Evolutionary conservation across 2,113 vertebrate genomes (phyloP).

Genomic region (Cyphomyrus discorhynchus): DNA sequence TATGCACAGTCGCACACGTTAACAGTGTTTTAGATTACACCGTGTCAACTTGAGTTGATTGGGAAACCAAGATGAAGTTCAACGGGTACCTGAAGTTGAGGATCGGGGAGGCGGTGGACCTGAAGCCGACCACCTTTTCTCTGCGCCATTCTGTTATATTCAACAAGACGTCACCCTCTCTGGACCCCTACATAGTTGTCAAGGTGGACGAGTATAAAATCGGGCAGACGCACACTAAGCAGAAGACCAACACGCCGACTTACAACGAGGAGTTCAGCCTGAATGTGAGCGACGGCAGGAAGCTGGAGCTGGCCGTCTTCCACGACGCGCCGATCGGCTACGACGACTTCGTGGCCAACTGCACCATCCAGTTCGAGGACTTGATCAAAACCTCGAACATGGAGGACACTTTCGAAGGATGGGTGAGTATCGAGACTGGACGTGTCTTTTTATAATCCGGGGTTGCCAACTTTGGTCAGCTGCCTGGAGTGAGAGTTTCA

Average conservation of each 20-base stretch:
- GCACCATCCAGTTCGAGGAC: slow-evolving; percentile 80
- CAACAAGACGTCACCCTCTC: slow-evolving; percentile 62
- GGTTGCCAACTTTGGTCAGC: neutral
- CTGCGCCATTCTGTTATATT: slow-evolving; percentile 82
- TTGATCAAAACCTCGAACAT: slow-evolving; percentile 68
- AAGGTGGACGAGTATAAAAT: slow-evolving; percentile 89
- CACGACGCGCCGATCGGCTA: slow-evolving; percentile 95
- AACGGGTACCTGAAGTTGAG: slow-evolving; percentile 85
- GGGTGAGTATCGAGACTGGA: slow-evolving; percentile 70
- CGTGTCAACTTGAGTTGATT: neutral
- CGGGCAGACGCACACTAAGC: slow-evolving; percentile 88
- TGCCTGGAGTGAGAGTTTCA: neutral
- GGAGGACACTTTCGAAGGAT: slow-evolving; percentile 81
- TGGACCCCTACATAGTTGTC: slow-evolving; percentile 90
- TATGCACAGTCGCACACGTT: neutral
- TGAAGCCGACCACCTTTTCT: slow-evolving; percentile 86
- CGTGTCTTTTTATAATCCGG: neutral
- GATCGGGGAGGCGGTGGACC: slow-evolving; percentile 85
- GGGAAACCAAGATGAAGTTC: slow-evolving; percentile 73
- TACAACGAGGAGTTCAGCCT: slow-evolving; percentile 93
- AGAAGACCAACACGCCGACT: slow-evolving; percentile 87
- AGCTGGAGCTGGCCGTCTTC: slow-evolving; percentile 86
- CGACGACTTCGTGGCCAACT: slow-evolving; percentile 96
- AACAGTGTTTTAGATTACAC: neutral
- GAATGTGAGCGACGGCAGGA: slow-evolving; percentile 71